These are phyloP conservation scores for Cremastinae sp. DNA, from an alignment of 2,888 invertebrate species.

Conservation along the genomic window DNA sequence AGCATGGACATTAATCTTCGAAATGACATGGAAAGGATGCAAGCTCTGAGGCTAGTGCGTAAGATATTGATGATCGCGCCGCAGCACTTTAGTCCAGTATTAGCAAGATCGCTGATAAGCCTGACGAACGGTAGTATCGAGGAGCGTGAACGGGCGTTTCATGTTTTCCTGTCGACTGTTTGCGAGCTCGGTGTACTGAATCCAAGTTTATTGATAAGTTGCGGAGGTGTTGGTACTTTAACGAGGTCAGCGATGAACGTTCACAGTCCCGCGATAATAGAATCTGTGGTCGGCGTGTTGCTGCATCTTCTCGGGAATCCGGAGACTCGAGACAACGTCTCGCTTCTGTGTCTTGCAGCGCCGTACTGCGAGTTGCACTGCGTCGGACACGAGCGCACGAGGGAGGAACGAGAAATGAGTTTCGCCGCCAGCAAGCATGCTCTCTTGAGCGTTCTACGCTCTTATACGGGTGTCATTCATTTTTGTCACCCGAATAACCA, in stretches of 20 bases:
- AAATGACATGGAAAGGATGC: slow-evolving; percentile 95
- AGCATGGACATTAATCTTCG: slow-evolving; percentile 94
- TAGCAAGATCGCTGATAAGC: slow-evolving; percentile 91
- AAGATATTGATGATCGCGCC: slow-evolving; percentile 86
- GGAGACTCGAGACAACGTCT: slow-evolving; percentile 89
- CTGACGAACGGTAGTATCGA: slow-evolving; percentile 90
- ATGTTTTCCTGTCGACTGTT: slow-evolving; percentile 92
- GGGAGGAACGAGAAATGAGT: slow-evolving; percentile 86
- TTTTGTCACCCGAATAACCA: slow-evolving; percentile 90
- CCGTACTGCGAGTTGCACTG: slow-evolving; percentile 95
- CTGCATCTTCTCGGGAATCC: slow-evolving; percentile 93
- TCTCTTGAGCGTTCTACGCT: slow-evolving; percentile 90
- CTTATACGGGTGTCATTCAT: slow-evolving; percentile 95
- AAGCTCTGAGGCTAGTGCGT: slow-evolving; percentile 92
- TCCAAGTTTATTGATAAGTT: slow-evolving; percentile 88
- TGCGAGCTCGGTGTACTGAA: slow-evolving; percentile 94
- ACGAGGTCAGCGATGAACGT: slow-evolving; percentile 92
- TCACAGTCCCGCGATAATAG: slow-evolving; percentile 93
- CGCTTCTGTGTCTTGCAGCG: slow-evolving; percentile 93
- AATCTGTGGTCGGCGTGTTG: slow-evolving; percentile 93
- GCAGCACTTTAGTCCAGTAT: slow-evolving; percentile 86
- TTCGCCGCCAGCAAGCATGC: slow-evolving; percentile 93
- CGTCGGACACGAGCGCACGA: slow-evolving; percentile 71
- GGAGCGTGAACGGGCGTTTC: slow-evolving; percentile 90
- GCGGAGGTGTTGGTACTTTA: slow-evolving; percentile 91